Conservation (phyloP, 2,113 vertebrate species). For the Arizona elegans region DNA sequence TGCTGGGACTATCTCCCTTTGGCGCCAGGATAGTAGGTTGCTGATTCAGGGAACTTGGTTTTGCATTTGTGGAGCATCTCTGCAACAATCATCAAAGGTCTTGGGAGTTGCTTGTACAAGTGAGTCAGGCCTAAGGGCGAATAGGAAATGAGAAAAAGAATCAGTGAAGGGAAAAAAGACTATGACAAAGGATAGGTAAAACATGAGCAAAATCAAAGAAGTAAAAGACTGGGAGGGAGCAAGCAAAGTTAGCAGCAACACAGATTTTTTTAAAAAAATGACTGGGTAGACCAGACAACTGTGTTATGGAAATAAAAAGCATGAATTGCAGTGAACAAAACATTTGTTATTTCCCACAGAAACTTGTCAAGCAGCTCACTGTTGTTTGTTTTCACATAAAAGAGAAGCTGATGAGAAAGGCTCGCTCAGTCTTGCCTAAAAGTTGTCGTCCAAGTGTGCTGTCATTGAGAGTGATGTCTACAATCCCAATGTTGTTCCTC, state of each 20-base stretch:
- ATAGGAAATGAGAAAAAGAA: conserved; percentile 6
- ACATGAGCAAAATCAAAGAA: background rate
- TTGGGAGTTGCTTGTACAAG: background rate
- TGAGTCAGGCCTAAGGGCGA: background rate
- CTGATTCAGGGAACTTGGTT: background rate
- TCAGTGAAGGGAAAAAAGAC: background rate
- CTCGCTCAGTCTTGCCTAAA: background rate
- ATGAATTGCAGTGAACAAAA: conserved; percentile 9
- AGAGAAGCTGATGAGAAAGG: background rate
- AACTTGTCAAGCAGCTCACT: conserved; percentile 4
- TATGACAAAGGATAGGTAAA: background rate
- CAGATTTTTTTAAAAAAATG: background rate
- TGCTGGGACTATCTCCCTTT: conserved; percentile 19
- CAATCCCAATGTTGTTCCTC: background rate
- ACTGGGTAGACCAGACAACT: background rate
- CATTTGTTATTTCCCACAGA: conserved; percentile 20
- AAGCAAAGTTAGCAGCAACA: background rate
- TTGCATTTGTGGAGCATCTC: background rate
- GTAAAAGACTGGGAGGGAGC: background rate
- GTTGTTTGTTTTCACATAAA: rapidly evolving
- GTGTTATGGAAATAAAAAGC: background rate
- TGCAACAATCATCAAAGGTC: background rate
- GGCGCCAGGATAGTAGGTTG: background rate
- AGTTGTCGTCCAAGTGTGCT: background rate
- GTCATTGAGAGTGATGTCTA: rapidly evolving